Evolutionary conservation across 2,888 invertebrate genomes (phyloP), one percentile per base, ranked within the genome.

Genomic region (Synergus umbraculus): DNA sequence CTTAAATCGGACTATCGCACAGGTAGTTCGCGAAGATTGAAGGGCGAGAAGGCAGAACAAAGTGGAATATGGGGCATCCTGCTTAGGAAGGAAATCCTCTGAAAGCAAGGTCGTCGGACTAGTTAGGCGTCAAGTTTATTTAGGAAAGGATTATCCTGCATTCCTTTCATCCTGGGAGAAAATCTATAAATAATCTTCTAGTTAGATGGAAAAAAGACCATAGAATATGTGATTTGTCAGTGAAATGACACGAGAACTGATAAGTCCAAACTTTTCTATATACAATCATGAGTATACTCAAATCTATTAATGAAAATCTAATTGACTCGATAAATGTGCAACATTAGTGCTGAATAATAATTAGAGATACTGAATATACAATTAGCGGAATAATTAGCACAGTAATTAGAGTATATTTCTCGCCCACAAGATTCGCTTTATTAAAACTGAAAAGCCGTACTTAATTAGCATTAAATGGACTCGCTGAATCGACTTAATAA

Each of bases 401-500:
- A n/a, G 8, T n/a, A 8, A 54, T 54, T 54, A 54, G n/a, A 54
- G 2, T n/a, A 54, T n/a, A 54, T 54, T n/a, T 54, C 54, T 54
- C n/a, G 7, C 54, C 54, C 8, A n/a, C n/a, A 54, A n/a, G n/a
- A 54, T 54, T n/a, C n/a, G n/a, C 18, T 67, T 43, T 29, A 46
- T 44, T 46, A 18, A 67, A 67, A 44, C 18, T 46, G 44, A 67
- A 67, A 67, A 67, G 10, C 18, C 22, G 22, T 18, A 67, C 44
- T 22, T 22, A 67, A 67, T 46, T 46, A 67, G 15, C 67, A 67
- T 67, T n/a, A 67, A 44, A 44, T 67, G 18, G 22, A 67, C 44
- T 67, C 43, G 43, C 8, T 67, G 67, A 46, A 44, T 67, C 67
- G 18, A 67, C 22, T 67, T 67, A 67, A 44, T 67, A 66, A 46